These are phyloP conservation scores for Edolisoma coerulescens DNA, from an alignment of 2,113 vertebrate species.

Conservation along the genomic window DNA sequence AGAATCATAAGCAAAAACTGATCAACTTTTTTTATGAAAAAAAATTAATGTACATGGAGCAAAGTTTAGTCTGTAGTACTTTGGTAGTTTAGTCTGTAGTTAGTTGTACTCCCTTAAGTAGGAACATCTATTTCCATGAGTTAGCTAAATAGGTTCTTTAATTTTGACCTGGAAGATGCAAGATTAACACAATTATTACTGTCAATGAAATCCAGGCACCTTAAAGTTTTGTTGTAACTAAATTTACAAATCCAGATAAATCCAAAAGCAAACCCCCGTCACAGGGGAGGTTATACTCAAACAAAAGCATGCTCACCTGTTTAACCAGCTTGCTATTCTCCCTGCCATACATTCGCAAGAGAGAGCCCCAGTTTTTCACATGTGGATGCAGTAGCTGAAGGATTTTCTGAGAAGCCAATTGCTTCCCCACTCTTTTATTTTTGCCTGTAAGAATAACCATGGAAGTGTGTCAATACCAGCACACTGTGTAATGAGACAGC, in stretches of 20 bases:
- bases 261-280: not conserved
- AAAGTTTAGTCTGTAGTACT: not conserved
- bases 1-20: not conserved
- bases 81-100: not conserved
- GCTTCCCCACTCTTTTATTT: slow-evolving; percentile 97
- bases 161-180: not conserved
- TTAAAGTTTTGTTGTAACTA: not conserved
- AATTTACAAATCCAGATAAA: not conserved
- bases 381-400: slow-evolving; percentile 97
- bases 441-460: slow-evolving; percentile 78
- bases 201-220: not conserved
- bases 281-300: not conserved
- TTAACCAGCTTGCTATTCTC: slow-evolving; percentile 98
- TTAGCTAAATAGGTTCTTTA: not conserved
- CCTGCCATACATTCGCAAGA: slow-evolving; percentile 96
- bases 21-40: not conserved
- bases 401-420: slow-evolving; percentile 97
- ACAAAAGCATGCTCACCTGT: slow-evolving; percentile 77
- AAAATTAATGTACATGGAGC: not conserved
- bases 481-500: fast-evolving
- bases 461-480: not conserved
- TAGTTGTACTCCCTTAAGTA: not conserved
- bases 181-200: not conserved
- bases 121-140: not conserved
- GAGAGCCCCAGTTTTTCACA: slow-evolving; percentile 97